phyloP scores from a whole-genome alignment of 2,113 vertebrate genomes.

The Lathamus discolor region DNA sequence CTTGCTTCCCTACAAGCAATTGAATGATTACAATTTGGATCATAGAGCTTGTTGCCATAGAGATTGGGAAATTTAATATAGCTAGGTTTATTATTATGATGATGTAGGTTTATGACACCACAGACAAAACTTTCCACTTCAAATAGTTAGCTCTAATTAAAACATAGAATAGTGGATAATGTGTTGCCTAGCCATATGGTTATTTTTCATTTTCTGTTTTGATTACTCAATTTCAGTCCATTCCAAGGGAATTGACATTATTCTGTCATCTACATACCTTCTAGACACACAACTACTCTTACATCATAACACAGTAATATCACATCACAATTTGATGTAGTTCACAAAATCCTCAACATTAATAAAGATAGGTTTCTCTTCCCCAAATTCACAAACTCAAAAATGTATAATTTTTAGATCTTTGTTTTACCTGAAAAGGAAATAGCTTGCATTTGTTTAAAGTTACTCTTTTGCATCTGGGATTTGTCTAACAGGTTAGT shows the following conservation, averaged over 20 bases:
- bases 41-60: neutral
- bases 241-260: neutral
- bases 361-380: neutral
- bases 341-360: neutral
- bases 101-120: neutral
- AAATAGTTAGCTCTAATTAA: slow-evolving; percentile 17
- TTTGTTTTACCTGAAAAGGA: neutral
- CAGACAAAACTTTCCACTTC: neutral
- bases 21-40: neutral
- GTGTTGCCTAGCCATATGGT: neutral
- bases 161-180: neutral
- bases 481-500: neutral
- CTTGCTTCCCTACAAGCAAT: neutral
- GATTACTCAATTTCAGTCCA: neutral
- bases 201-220: neutral
- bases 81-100: neutral
- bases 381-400: neutral
- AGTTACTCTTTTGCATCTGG: neutral
- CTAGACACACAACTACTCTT: neutral
- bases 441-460: neutral
- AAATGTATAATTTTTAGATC: neutral
- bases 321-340: neutral
- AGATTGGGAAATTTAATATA: neutral
- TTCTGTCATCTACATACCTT: neutral
- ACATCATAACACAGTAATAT: neutral